Evolutionary conservation across 2,113 vertebrate genomes (phyloP), one percentile per base, ranked within the genome.

Genomic region (Solea senegalensis): DNA sequence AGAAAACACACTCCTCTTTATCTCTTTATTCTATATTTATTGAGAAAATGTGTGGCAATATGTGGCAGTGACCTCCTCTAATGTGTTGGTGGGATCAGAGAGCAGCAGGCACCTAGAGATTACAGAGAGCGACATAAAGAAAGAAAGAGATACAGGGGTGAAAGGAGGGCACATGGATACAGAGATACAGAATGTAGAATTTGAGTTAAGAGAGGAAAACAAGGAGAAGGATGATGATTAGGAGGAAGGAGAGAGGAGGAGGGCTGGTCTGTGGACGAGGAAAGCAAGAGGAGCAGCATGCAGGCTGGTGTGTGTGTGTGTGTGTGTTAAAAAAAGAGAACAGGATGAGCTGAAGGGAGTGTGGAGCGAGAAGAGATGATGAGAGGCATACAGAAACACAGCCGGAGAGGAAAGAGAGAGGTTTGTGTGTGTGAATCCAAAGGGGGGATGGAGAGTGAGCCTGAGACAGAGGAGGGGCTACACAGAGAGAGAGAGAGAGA

Each of bases 381-480:
- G 83, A 78, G 85, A 82, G 80, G 75, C 78, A 79, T 81, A 82
- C 74, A 77, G 82, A 90, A 83, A 82, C 21, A 52, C 50, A 83
- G 77, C 75, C 68, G 34, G 75, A 80, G 86, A 87, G 82, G 77
- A 83, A 78, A 78, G 67, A 84, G 80, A 82, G 81, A 65, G 79
- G 78, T 74, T 39, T 16, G 59, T 70, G 40, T 11, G 78, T 70
- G 55, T 50, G 48, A 60, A 62, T 75, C 70, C 49, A 76, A 69
- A 68, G 82, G 78, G 82, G 79, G 83, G 86, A 56, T 73, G 76
- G 21, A 58, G 78, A 79, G 80, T 60, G 61, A 85, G 78, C 71
- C 78, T 12, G 81, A 89, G 85, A 81, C 77, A 16, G 83, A 62
- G 84, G 86, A 69, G 84, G 89, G 80, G 82, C 76, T 58, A 85